Evolutionary conservation across 2,113 vertebrate genomes (phyloP).

Genomic region (Melanocharis versteri): DNA sequence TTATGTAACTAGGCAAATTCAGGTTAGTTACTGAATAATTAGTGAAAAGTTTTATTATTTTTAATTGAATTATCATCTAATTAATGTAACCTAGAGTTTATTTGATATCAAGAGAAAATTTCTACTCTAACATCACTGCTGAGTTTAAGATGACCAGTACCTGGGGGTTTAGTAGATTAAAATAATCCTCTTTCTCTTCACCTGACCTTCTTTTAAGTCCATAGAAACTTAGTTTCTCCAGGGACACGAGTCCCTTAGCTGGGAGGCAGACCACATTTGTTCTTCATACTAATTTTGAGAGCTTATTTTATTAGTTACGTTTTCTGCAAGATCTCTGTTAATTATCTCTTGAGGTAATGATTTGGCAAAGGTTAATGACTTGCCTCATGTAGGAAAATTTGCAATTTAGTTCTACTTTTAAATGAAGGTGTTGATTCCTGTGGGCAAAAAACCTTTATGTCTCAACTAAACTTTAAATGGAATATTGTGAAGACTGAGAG

Average conservation of each 20-base stretch:
- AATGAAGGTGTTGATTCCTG: constrained; percentile 50
- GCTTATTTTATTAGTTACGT: constrained; percentile 44
- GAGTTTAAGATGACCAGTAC: neutral
- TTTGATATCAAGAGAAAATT: neutral
- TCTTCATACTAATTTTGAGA: constrained; percentile 40
- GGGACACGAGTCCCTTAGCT: neutral
- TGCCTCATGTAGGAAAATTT: constrained; percentile 44
- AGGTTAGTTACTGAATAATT: neutral
- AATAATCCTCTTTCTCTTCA: neutral
- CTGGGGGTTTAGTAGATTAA: neutral
- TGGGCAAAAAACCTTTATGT: neutral
- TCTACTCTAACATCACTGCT: neutral
- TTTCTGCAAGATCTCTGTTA: constrained; percentile 58
- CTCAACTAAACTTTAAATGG: constrained; percentile 8
- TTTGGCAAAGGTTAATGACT: constrained; percentile 70
- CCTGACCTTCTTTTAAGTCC: neutral
- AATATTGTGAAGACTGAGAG: neutral
- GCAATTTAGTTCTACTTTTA: constrained; percentile 56
- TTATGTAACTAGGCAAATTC: neutral
- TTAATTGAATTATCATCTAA: neutral
- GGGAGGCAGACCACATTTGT: neutral
- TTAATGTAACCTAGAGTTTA: neutral
- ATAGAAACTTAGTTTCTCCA: neutral
- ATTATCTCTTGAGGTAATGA: constrained; percentile 61
- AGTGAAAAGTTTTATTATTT: neutral